Evolutionary conservation across 1,140 invertebrate genomes (phyloP).

Genomic region (Drosophila simulans): DNA sequence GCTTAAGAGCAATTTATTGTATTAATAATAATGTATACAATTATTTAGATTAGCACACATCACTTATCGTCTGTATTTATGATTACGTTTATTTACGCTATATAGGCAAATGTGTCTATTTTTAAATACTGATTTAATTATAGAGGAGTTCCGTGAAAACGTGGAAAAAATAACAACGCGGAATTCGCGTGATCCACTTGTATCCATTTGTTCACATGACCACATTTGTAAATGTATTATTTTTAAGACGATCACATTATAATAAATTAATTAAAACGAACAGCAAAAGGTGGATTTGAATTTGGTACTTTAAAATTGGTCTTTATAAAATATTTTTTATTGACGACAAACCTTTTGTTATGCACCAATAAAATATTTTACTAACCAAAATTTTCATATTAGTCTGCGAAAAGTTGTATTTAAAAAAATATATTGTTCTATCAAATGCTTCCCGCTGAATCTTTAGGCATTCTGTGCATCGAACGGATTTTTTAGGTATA

Average conservation of each 20-base stretch:
- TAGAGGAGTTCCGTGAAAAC: constrained; percentile 9
- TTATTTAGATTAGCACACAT: constrained; percentile 2
- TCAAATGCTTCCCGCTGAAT: constrained; percentile 5
- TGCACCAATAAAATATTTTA: background rate
- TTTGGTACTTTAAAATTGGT: background rate
- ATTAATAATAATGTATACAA: background rate
- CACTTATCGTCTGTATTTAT: constrained; percentile 19
- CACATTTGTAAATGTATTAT: background rate
- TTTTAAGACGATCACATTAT: background rate
- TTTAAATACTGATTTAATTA: constrained; percentile 1
- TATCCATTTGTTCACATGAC: background rate
- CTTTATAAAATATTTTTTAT: background rate
- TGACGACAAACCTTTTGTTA: background rate
- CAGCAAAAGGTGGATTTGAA: background rate
- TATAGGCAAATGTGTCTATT: constrained; percentile 16
- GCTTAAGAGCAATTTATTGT: too few species aligned
- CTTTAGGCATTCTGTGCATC: constrained; percentile 21
- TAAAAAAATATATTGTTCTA: constrained; percentile 10
- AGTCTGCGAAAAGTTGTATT: constrained; percentile 15
- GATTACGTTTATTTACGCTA: constrained; percentile 16
- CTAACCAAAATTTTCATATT: constrained; percentile 3
- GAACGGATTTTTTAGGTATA: constrained; percentile 13
- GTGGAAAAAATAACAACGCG: background rate
- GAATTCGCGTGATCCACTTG: background rate
- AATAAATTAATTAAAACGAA: background rate